Conservation (phyloP, 2,888 invertebrate species). For the Pandemis cinnamomeana region DNA sequence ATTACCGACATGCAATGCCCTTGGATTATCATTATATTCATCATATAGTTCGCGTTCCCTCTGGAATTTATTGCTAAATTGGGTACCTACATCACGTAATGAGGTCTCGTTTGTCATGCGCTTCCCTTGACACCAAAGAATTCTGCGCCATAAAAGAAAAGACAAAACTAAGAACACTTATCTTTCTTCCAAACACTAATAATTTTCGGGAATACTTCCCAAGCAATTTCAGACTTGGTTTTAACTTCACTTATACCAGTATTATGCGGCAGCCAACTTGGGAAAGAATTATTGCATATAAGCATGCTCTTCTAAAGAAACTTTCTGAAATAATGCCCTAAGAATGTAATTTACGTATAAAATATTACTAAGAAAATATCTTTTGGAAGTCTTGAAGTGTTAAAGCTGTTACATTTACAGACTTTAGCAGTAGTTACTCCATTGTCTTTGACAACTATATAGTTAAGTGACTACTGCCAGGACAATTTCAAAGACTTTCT, state of each 20-base stretch:
- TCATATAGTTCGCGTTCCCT: constrained; percentile 23
- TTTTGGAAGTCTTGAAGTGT: constrained; percentile 26
- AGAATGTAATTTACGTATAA: constrained; percentile 62
- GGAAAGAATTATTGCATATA: constrained; percentile 44
- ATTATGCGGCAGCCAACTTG: constrained; percentile 52
- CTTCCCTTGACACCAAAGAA: constrained; percentile 23
- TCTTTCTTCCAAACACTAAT: constrained; percentile 17
- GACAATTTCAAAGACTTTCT: no score
- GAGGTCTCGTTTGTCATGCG: constrained; percentile 26
- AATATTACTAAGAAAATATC: constrained; percentile 48
- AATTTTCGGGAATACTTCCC: constrained; percentile 28
- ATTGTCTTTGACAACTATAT: no score
- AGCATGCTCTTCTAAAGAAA: constrained; percentile 46
- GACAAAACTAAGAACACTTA: constrained; percentile 25
- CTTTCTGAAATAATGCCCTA: constrained; percentile 57
- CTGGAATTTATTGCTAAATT: constrained; percentile 23
- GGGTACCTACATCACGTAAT: constrained; percentile 17
- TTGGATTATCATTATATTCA: constrained; percentile 10
- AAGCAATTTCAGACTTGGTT: constrained; percentile 28
- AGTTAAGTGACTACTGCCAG: no score
- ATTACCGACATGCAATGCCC: constrained; percentile 14
- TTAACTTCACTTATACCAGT: constrained; percentile 23
- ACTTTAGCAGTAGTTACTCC: neutral
- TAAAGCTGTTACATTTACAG: neutral
- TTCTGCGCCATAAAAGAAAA: constrained; percentile 12